A percentile compares a stretch with the other conserved stretches of the same genome.
phyloP scores from a whole-genome alignment of 37 sponge, comb jelly and placozoan species.

The Crambe crambe region DNA sequence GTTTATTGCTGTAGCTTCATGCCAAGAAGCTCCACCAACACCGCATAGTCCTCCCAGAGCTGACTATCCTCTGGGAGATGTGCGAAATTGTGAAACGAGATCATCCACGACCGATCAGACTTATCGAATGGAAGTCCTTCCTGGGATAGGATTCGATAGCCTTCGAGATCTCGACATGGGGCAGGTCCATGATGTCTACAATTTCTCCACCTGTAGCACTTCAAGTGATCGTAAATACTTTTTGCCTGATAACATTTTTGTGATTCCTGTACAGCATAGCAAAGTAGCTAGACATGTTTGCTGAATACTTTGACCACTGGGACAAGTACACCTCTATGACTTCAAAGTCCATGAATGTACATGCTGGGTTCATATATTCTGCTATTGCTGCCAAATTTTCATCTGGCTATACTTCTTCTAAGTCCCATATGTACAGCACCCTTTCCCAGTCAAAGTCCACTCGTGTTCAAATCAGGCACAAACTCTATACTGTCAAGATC shows the following conservation, averaged over 20 bases:
- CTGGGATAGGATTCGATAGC: conserved; percentile 77
- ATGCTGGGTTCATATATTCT: conserved; percentile 31
- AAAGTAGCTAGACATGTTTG: conserved; percentile 36
- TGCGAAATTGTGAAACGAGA: too few relatives aligned
- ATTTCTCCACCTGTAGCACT: conserved; percentile 56
- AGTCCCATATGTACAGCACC: conserved; percentile 33
- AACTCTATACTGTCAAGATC: conserved; percentile 40
- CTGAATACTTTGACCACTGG: conserved; percentile 56
- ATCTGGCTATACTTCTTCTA: conserved; percentile 30
- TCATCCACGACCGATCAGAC: too few relatives aligned
- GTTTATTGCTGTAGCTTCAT: too few relatives aligned
- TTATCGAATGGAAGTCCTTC: conserved; percentile 69
- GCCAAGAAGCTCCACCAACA: too few relatives aligned
- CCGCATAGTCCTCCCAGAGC: too few relatives aligned
- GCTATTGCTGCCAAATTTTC: conserved; percentile 64
- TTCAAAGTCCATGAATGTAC: conserved; percentile 49
- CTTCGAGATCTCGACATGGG: conserved; percentile 73
- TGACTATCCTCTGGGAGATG: too few relatives aligned
- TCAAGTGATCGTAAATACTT: conserved; percentile 73
- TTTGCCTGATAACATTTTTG: conserved; percentile 46
- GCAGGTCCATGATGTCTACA: conserved; percentile 33
- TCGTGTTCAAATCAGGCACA: conserved; percentile 52
- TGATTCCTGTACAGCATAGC: conserved; percentile 58
- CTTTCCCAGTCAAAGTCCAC: conserved; percentile 32
- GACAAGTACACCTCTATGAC: conserved; percentile 56